Percentiles rank a stretch among this genome's conserved stretches.
Conservation (phyloP, 2,113 vertebrate genomes). For the Anarrhichthys ocellatus region DNA sequence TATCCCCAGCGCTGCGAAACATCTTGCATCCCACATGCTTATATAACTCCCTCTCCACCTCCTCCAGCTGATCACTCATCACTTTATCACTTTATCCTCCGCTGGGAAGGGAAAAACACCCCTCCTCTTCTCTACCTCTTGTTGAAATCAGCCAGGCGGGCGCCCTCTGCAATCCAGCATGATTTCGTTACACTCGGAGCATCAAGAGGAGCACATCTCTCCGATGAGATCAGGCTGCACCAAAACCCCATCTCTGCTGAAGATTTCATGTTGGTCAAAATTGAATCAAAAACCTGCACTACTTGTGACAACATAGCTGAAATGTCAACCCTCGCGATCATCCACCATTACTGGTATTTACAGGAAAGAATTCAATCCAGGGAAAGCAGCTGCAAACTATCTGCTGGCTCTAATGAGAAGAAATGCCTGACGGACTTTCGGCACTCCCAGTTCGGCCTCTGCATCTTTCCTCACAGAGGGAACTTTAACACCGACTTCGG, state of each 20-base stretch:
- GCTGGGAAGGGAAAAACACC: conserved; percentile 64
- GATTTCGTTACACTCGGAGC: conserved; percentile 50
- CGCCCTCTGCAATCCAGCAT: conserved; percentile 41
- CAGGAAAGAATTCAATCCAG: conserved; percentile 18
- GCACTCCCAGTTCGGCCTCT: conserved; percentile 12
- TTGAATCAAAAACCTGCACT: conserved; percentile 34
- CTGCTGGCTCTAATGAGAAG: conserved; percentile 37
- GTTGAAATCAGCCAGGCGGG: conserved; percentile 48
- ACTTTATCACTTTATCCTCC: conserved; percentile 64
- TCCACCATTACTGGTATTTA: conserved; percentile 17
- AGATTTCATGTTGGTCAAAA: conserved; percentile 50
- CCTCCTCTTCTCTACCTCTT: conserved; percentile 40
- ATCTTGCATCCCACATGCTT: conserved; percentile 85
- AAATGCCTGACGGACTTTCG: conserved; percentile 52
- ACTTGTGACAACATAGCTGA: conserved; percentile 38
- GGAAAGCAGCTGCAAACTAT: neutral
- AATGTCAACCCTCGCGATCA: conserved; percentile 37
- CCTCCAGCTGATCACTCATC: conserved; percentile 79
- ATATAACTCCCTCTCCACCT: conserved; percentile 81
- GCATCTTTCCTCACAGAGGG: conserved; percentile 9
- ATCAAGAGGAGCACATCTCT: conserved; percentile 57
- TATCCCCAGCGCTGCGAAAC: conserved; percentile 74
- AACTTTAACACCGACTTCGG: conserved; percentile 25
- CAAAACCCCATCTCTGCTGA: conserved; percentile 38
- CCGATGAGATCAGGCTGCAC: conserved; percentile 34